Percentiles rank a stretch among this genome's conserved stretches.
These are phyloP conservation scores for Temnothorax ravouxi DNA, from an alignment of 2,888 invertebrate genomes.

Conservation along the genomic window DNA sequence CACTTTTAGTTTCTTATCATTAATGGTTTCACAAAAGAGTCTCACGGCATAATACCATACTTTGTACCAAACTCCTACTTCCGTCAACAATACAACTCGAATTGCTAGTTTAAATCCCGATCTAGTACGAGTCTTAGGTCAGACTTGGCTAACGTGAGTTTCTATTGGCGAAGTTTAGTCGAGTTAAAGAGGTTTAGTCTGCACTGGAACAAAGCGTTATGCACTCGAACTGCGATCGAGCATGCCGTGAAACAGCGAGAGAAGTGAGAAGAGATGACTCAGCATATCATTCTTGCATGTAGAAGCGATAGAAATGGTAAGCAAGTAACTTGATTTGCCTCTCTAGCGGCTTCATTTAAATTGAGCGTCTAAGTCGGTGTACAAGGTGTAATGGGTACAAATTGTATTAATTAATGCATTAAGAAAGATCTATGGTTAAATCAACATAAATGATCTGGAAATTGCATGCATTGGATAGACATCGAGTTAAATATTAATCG, in stretches of 20 bases:
- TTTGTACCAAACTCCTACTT: slow-evolving; percentile 7
- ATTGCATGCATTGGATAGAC: not conserved
- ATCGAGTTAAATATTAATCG: not conserved
- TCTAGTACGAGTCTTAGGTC: slow-evolving; percentile 44
- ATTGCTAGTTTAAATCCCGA: slow-evolving; percentile 45
- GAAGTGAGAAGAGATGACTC: not conserved
- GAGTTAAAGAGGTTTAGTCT: slow-evolving; percentile 41
- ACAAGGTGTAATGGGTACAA: not conserved
- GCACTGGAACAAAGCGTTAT: slow-evolving; percentile 31
- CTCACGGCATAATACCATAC: not conserved
- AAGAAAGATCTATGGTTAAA: not conserved
- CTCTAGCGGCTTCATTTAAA: not conserved
- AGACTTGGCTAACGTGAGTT: slow-evolving; percentile 46
- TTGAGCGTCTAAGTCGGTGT: not conserved
- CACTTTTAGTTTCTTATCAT: not conserved
- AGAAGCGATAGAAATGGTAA: slow-evolving; percentile 2
- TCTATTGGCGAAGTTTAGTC: slow-evolving; percentile 51
- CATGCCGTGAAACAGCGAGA: not conserved
- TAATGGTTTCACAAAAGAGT: not conserved
- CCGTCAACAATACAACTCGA: slow-evolving; percentile 39
- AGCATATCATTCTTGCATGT: not conserved
- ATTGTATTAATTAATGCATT: slow-evolving; percentile 19
- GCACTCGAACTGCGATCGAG: slow-evolving; percentile 13
- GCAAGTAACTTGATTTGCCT: not conserved
- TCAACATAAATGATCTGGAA: not conserved